Percentiles rank a stretch among this genome's conserved stretches.
Conservation (phyloP, 2,797 vertebrate genomes). For the Myoxocephalus aenaeus region DNA sequence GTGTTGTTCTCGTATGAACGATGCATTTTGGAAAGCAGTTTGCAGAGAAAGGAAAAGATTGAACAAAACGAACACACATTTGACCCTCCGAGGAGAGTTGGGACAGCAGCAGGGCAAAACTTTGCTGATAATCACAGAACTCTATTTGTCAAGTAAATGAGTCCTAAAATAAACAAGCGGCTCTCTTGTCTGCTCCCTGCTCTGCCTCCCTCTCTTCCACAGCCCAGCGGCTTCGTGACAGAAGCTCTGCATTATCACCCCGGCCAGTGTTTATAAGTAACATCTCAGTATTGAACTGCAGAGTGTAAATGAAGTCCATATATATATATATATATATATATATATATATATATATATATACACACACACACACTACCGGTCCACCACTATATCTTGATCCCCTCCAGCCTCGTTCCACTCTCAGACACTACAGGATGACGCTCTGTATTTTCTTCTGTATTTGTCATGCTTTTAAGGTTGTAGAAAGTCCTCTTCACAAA, state of each 20-base stretch:
- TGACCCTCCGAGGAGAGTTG: background rate
- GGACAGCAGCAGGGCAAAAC: background rate
- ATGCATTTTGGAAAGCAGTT: background rate
- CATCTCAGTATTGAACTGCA: slow-evolving; percentile 41
- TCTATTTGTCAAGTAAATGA: slow-evolving; percentile 34
- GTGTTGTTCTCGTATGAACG: background rate
- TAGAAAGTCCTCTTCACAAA: no score
- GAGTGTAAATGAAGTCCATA: slow-evolving; percentile 39
- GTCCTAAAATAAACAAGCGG: slow-evolving; percentile 27
- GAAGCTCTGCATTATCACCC: slow-evolving; percentile 41
- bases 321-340: no score
- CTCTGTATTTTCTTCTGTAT: no score
- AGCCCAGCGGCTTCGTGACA: slow-evolving; percentile 56
- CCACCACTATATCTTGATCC: no score
- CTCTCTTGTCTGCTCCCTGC: slow-evolving; percentile 9
- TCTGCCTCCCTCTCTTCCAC: slow-evolving; percentile 15
- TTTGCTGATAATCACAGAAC: background rate
- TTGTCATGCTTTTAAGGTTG: no score
- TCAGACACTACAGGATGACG: no score
- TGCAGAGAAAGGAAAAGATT: background rate
- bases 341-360: no score
- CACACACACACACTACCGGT: no score
- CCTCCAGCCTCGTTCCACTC: no score
- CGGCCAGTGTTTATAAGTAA: slow-evolving; percentile 71
- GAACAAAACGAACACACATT: background rate